Base-by-base conservation (phyloP, 2,797 vertebrate species). In the Hemitrygon akajei region DNA sequence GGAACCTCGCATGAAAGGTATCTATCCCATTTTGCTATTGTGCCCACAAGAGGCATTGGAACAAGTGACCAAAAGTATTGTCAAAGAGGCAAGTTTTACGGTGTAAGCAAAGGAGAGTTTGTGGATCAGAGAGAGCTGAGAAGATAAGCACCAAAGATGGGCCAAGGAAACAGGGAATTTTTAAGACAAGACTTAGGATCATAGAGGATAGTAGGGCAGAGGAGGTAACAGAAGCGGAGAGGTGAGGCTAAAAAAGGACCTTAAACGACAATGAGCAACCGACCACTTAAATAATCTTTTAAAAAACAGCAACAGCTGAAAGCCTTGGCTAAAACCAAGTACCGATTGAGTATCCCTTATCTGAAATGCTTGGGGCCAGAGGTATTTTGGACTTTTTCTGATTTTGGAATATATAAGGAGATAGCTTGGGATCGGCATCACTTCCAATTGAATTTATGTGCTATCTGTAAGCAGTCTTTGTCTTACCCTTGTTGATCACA, bases 231-330 rank as follows among this genome's bases (percentile, higher is more conserved):
- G 14, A 84, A 27, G 27, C 58, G 14, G 30, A 63, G 58, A 20
- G 30, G 11, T 34, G 6, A 30, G 4, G 30, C 12, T 60, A 20
- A 2, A 9, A 3, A 18, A 63, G 30, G 5, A 34, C 66, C 60
- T 66, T 30, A 89, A 47, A 89, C 60, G 34, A 60, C 60, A 89
- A 66, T 66, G 60, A 20, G 86, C 63, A 89, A 89, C n/a, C 18
- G 16, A 37, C 0, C 47, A 47, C 47, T 47, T 47, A 47, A 47
- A 47, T 47, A 47, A 3, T 3, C 71, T 75, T n/a, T 93, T 93
- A 27, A 93, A 93, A 75, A 9, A 75, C 25, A 56, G 47, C 4
- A 75, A 56, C 69, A 92, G 91, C 91, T 92, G 63, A 69, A 91
- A n/a, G 87, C 87, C 30, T 91, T 60, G 34, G 91, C 40, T 30